Evolutionary conservation across 2,113 vertebrate genomes (phyloP).

Genomic region (Amphilophus citrinellus): DNA sequence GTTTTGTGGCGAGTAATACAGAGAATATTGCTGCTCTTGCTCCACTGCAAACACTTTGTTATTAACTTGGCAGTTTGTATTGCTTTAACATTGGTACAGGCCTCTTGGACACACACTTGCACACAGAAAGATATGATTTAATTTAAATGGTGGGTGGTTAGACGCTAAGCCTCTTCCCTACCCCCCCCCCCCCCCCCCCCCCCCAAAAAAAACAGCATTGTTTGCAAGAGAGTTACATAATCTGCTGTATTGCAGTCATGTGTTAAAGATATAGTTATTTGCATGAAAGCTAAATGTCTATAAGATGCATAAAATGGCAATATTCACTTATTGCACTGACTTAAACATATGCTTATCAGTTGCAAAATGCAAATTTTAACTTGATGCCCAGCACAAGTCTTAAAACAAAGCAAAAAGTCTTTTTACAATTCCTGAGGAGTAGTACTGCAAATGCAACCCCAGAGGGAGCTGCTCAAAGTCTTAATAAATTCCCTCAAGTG

Average conservation of each 20-base stretch:
- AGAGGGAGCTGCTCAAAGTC: not conserved
- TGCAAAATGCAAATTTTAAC: not conserved
- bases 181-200: too few relatives aligned
- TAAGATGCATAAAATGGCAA: not conserved
- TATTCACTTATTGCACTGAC: not conserved
- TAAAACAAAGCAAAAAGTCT: not conserved
- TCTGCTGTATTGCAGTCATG: not conserved
- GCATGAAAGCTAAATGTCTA: not conserved
- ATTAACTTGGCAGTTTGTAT: constrained; percentile 26
- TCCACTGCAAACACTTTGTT: constrained; percentile 38
- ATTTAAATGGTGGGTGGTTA: not conserved
- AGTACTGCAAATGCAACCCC: not conserved
- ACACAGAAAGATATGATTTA: not conserved
- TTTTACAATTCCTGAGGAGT: not conserved
- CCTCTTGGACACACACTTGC: not conserved
- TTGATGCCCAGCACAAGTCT: not conserved
- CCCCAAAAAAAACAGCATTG: not conserved
- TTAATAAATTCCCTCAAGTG: not conserved
- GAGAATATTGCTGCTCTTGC: constrained; percentile 33
- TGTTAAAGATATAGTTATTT: not conserved
- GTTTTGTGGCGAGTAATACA: constrained; percentile 32
- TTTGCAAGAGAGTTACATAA: not conserved
- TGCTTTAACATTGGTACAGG: constrained; percentile 14
- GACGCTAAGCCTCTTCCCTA: not conserved
- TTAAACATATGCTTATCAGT: not conserved